phyloP scores from a whole-genome alignment of 1,140 invertebrate genomes.

The Pristionchus pacificus region DNA sequence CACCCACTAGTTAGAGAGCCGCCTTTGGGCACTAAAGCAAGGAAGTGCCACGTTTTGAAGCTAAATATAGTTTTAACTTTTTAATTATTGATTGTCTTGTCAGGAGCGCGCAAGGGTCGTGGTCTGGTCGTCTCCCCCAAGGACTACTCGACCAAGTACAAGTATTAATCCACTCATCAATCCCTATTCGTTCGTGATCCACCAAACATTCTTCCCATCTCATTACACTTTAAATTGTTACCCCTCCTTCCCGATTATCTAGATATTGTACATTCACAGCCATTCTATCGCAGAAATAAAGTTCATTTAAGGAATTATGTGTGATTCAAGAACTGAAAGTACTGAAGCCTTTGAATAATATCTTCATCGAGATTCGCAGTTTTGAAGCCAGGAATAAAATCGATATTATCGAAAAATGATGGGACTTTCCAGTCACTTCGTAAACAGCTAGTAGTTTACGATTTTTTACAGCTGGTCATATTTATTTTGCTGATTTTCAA shows the following conservation, averaged over 20 bases:
- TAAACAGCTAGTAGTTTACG: background rate
- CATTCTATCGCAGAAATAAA: background rate
- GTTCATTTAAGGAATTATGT: background rate
- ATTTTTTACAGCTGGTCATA: background rate
- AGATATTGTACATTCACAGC: background rate
- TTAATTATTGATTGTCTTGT: background rate
- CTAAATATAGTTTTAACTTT: background rate
- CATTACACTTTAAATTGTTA: background rate
- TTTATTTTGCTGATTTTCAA: background rate
- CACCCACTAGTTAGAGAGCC: too few species aligned
- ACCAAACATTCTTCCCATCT: too few species aligned
- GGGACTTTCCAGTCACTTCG: too few species aligned
- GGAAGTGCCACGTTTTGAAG: too few species aligned
- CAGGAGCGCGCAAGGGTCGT: conserved; percentile 91
- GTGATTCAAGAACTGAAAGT: background rate
- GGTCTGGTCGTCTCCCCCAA: conserved; percentile 99
- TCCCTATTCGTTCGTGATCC: too few species aligned
- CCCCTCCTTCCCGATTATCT: background rate
- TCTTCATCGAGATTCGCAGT: too few species aligned
- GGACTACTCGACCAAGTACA: conserved; percentile 99
- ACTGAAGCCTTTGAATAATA: background rate
- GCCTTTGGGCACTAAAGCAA: too few species aligned
- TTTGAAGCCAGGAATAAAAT: background rate
- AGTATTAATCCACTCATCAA: conserved; percentile 83
- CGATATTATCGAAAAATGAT: background rate